Percentiles rank a stretch among this genome's conserved stretches.
phyloP scores from a whole-genome alignment of 2,113 vertebrate species.

The Tragelaphus strepsiceros region DNA sequence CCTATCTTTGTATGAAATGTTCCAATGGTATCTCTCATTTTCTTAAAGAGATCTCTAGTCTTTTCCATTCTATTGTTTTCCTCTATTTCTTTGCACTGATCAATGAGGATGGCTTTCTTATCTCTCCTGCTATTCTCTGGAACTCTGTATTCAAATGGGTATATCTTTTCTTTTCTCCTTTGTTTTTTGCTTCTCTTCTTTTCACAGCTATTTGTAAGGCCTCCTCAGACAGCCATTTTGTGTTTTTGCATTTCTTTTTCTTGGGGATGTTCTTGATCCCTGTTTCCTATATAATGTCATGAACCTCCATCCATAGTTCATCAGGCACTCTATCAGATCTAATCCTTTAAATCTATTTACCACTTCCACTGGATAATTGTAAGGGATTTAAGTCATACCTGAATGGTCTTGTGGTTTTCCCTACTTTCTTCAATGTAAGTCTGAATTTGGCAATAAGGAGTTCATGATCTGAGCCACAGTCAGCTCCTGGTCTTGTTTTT shows the following conservation, averaged over 20 bases:
- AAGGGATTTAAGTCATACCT: not conserved
- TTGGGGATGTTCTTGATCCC: not conserved
- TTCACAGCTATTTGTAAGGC: not conserved
- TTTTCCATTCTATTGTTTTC: not conserved
- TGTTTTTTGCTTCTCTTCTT: not conserved
- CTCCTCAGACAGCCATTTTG: not conserved
- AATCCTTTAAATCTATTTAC: not conserved
- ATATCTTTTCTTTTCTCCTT: not conserved
- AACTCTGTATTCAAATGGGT: not conserved
- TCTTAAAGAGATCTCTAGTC: not conserved
- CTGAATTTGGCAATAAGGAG: not conserved
- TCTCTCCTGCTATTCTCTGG: not conserved
- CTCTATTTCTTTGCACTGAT: not conserved
- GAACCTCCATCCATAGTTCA: not conserved
- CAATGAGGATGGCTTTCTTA: not conserved
- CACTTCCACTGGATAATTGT: not conserved
- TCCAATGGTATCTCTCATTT: not conserved
- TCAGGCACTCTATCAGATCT: not conserved
- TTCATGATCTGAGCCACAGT: not conserved
- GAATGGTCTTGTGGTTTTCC: not conserved
- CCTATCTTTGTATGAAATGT: not conserved
- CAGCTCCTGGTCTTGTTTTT: not conserved
- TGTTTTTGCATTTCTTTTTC: not conserved
- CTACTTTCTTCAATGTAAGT: not conserved
- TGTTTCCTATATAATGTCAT: not conserved